A percentile compares a stretch with the other conserved stretches of the same genome.
Evolutionary conservation across 2,888 invertebrate genomes (phyloP).

Genomic region (Trachelus tabidus): DNA sequence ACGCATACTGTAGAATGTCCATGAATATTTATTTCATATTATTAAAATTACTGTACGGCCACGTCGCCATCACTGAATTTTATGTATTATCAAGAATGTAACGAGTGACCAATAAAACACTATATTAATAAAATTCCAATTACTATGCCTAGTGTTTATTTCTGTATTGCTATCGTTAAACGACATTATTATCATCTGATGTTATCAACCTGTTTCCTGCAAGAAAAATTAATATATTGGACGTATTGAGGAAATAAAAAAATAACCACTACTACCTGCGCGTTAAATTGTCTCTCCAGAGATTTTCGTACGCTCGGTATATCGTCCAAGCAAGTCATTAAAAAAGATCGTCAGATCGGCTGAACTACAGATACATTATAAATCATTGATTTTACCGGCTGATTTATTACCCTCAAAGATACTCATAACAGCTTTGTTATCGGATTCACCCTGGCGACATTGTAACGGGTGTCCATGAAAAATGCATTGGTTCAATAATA

Average conservation of each 20-base stretch:
- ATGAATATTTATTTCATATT: background rate
- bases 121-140: background rate
- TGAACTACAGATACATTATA: background rate
- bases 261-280: background rate
- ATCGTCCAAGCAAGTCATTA: background rate
- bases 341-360: background rate
- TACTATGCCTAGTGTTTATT: background rate
- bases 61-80: background rate
- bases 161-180: background rate
- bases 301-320: background rate
- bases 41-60: background rate
- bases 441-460: background rate
- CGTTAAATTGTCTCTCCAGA: background rate
- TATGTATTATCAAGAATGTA: background rate
- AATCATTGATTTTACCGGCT: background rate
- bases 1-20: background rate
- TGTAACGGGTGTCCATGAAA: background rate
- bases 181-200: background rate
- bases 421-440: slow-evolving; percentile 1
- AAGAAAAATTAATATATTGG: background rate
- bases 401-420: background rate
- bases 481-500: background rate
- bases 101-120: background rate
- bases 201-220: background rate
- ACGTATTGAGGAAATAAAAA: background rate